Conservation (phyloP, 2,888 invertebrate species). For the Drosophila pseudotakahashii region DNA sequence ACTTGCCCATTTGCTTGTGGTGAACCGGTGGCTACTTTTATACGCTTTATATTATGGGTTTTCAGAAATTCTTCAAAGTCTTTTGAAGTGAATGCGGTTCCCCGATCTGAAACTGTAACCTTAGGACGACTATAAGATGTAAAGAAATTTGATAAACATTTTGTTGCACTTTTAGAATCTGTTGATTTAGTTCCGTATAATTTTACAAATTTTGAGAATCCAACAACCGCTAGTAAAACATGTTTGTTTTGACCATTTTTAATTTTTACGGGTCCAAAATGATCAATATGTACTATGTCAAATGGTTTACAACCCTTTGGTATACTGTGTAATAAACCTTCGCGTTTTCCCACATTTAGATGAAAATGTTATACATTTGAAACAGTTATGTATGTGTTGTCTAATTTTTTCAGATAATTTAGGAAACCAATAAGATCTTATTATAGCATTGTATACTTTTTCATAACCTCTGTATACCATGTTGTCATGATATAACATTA, state of each 20-base stretch:
- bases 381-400: too few relatives aligned
- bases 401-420: not conserved
- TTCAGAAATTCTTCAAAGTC: not conserved
- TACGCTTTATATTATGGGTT: not conserved
- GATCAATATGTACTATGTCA: too few relatives aligned
- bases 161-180: not conserved
- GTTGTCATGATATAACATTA: not conserved
- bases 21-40: not conserved
- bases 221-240: too few relatives aligned
- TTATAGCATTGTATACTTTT: not conserved
- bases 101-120: not conserved
- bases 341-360: too few relatives aligned
- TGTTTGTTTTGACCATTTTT: too few relatives aligned
- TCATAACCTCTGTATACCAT: not conserved
- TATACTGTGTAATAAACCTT: too few relatives aligned
- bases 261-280: too few relatives aligned
- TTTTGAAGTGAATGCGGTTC: not conserved
- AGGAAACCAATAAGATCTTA: conserved; percentile 1
- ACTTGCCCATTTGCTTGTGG: not conserved
- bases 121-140: not conserved
- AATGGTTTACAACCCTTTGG: too few relatives aligned
- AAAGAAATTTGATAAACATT: not conserved
- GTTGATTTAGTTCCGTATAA: too few relatives aligned
- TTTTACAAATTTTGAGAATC: too few relatives aligned
- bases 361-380: too few relatives aligned